Conservation (phyloP, 2,888 invertebrate species). For the Uropetala carovei region DNA sequence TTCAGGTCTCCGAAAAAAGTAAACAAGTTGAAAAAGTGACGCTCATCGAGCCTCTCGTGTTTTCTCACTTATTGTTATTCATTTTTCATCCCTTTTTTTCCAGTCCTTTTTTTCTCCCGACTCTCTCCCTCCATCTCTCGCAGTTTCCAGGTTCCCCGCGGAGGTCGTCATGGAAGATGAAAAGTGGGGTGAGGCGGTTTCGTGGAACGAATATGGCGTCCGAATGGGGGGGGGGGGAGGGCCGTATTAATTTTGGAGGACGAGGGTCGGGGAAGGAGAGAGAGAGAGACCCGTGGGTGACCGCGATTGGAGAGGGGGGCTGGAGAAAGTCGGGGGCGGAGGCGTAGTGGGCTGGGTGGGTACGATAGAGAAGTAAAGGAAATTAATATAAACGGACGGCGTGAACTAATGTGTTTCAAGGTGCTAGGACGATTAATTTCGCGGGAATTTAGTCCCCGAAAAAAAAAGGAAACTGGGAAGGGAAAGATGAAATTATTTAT, state of each 20-base stretch:
- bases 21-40: slow-evolving; percentile 52
- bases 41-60: slow-evolving; percentile 55
- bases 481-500: slow-evolving; percentile 7
- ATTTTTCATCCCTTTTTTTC: slow-evolving; percentile 42
- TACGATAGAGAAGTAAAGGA: neutral
- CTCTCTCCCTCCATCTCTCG: neutral
- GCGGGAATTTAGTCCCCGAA: slow-evolving; percentile 15
- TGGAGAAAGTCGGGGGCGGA: neutral
- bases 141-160: slow-evolving; percentile 47
- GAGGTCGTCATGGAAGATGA: slow-evolving; percentile 31
- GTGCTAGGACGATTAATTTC: slow-evolving; percentile 60
- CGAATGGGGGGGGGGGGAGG: too few species aligned
- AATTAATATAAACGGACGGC: slow-evolving; percentile 37
- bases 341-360: too few species aligned
- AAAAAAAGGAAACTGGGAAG: slow-evolving; percentile 20
- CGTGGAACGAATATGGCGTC: neutral
- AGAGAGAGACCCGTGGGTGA: neutral
- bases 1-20: slow-evolving; percentile 47
- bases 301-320: neutral
- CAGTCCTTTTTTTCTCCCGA: neutral
- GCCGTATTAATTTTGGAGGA: slow-evolving; percentile 4
- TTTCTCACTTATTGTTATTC: slow-evolving; percentile 56
- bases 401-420: slow-evolving; percentile 32
- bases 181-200: neutral
- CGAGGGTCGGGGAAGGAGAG: neutral